Conservation (phyloP, 2,113 vertebrate genomes). For the Suncus etruscus region DNA sequence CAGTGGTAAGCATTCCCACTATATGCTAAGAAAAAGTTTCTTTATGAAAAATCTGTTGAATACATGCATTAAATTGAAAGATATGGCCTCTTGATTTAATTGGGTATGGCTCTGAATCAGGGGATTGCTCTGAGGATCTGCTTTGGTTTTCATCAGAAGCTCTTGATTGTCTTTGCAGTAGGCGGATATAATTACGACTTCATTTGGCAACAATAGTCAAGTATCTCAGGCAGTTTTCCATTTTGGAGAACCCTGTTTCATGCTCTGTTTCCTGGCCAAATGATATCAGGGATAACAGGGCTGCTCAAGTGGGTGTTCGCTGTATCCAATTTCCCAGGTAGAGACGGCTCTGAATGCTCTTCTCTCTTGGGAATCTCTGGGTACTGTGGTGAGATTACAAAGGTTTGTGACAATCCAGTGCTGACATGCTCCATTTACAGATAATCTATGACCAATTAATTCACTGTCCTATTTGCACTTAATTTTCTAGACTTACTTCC, state of each 20-base stretch:
- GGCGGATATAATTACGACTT: not conserved
- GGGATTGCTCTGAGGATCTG: not conserved
- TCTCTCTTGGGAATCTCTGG: not conserved
- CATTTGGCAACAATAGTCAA: not conserved
- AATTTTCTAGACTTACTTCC: conserved; percentile 52
- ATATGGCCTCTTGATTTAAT: not conserved
- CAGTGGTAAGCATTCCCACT: not conserved
- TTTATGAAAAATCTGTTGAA: conserved; percentile 1
- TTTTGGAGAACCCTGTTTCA: not conserved
- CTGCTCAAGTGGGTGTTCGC: not conserved
- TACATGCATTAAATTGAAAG: not conserved
- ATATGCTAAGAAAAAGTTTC: not conserved
- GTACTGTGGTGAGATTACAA: not conserved
- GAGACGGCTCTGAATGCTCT: not conserved
- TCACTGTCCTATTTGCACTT: not conserved
- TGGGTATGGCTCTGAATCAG: no score
- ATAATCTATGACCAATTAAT: not conserved
- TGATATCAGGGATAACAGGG: not conserved
- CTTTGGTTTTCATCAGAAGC: not conserved
- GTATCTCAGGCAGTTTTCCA: not conserved
- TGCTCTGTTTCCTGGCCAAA: conserved; percentile 1
- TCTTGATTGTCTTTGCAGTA: not conserved
- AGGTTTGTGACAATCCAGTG: not conserved
- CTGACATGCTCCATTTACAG: not conserved
- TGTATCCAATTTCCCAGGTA: not conserved